These are phyloP conservation scores for Poeciliopsis presidionis DNA, from an alignment of 2,797 vertebrate genomes.

Conservation along the genomic window DNA sequence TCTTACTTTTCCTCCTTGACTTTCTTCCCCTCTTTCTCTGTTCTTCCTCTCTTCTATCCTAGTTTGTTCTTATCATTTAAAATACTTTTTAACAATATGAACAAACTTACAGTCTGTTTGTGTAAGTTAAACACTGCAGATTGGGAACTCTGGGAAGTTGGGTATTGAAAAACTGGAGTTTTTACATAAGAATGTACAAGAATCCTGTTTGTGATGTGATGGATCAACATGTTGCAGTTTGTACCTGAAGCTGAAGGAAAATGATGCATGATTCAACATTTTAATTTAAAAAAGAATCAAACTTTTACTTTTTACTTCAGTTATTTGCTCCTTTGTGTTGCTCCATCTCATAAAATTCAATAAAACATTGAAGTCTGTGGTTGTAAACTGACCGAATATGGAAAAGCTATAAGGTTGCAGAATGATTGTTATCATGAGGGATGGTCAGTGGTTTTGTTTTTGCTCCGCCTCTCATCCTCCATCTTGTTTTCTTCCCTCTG, in stretches of 20 bases:
- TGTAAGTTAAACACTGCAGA: not conserved
- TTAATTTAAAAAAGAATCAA: not conserved
- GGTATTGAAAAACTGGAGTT: not conserved
- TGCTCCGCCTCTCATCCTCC: conserved; percentile 32
- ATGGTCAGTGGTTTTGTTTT: not conserved
- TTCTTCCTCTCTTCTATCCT: not conserved
- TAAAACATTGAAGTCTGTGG: not conserved
- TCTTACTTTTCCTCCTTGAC: not conserved
- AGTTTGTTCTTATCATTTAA: not conserved
- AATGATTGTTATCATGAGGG: not conserved
- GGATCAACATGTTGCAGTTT: not conserved
- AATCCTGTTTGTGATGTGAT: not conserved
- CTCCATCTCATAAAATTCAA: not conserved
- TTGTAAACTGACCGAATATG: not conserved
- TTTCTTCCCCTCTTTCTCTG: not conserved
- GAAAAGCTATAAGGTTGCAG: not conserved
- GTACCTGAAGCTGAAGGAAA: not conserved
- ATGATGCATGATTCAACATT: not conserved
- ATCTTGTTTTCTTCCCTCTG: conserved; percentile 17
- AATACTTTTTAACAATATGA: too few species aligned
- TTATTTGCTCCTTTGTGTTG: not conserved
- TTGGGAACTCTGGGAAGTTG: not conserved
- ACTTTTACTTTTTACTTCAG: not conserved
- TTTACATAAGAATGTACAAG: not conserved
- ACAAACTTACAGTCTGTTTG: too few species aligned